These are phyloP conservation scores for Ophioninae sp. DNA, from an alignment of 2,888 invertebrate genomes.

Conservation along the genomic window DNA sequence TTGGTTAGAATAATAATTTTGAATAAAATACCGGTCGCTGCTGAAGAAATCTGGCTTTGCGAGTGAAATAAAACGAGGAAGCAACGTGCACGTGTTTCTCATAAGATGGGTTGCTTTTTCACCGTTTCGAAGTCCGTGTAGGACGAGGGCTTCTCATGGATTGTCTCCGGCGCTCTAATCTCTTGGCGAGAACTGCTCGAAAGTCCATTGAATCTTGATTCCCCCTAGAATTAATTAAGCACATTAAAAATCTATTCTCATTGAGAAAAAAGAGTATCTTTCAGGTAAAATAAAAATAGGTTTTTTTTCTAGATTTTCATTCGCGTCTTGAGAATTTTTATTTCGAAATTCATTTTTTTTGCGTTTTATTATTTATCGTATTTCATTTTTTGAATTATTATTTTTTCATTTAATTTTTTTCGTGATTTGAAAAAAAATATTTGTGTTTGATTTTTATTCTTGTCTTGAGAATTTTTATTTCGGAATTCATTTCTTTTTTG, in stretches of 20 bases:
- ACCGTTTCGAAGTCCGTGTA: constrained; percentile 76
- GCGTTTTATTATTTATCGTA: too few relatives aligned
- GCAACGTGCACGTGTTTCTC: not conserved
- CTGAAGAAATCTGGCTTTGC: not conserved
- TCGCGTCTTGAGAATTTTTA: not conserved
- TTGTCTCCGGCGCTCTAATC: constrained; percentile 23
- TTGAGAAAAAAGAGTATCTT: too few relatives aligned
- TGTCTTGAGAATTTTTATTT: too few relatives aligned
- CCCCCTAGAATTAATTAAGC: constrained; percentile 66
- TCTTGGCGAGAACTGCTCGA: constrained; percentile 63
- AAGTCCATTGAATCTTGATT: constrained; percentile 73
- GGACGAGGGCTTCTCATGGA: constrained; percentile 64
- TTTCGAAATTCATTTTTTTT: not conserved
- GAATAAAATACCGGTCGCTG: too few relatives aligned
- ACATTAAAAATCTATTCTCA: too few relatives aligned
- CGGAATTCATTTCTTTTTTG: too few relatives aligned
- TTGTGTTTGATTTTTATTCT: too few relatives aligned
- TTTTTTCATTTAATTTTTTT: too few relatives aligned
- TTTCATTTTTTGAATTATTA: too few relatives aligned
- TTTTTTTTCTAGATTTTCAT: not conserved
- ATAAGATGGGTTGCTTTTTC: constrained; percentile 42
- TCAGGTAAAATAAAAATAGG: not conserved
- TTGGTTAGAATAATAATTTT: not conserved
- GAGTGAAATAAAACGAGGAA: not conserved
- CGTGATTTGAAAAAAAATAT: too few relatives aligned